Evolutionary conservation across 1,140 invertebrate species (phyloP).

Genomic region (Drosophila lini): DNA sequence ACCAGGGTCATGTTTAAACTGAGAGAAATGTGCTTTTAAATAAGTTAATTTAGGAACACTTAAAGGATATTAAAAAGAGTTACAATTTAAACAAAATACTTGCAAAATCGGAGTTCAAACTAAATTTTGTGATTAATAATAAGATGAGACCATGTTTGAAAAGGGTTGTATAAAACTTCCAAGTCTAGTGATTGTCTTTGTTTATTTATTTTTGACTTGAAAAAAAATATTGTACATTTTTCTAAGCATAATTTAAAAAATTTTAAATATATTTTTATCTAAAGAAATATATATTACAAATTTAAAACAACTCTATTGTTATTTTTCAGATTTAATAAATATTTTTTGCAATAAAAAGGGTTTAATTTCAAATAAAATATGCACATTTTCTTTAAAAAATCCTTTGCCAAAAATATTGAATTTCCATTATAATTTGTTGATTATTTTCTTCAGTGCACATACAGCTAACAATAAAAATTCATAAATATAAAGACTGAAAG

Average conservation of each 20-base stretch:
- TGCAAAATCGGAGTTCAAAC: accelerated
- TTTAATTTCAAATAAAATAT: neutral
- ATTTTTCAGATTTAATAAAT: neutral
- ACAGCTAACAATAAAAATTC: too few relatives aligned
- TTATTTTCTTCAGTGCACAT: neutral
- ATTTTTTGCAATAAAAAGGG: too few relatives aligned
- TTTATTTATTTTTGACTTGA: neutral
- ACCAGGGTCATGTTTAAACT: slow-evolving; percentile 47
- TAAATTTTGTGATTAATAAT: neutral
- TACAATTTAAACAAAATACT: neutral
- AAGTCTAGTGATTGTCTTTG: too few relatives aligned
- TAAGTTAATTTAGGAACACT: neutral
- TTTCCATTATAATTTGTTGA: accelerated
- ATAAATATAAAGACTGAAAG: neutral
- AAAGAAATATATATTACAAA: neutral
- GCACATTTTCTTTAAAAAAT: too few relatives aligned
- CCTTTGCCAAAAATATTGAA: too few relatives aligned
- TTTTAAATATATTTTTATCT: too few relatives aligned
- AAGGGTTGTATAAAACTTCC: accelerated
- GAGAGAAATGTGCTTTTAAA: slow-evolving; percentile 10
- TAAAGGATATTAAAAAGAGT: neutral
- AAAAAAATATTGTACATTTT: neutral
- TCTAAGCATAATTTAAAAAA: neutral
- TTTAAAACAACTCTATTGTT: accelerated
- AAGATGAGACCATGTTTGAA: too few relatives aligned